Evolutionary conservation across 2,113 vertebrate species (phyloP).

Genomic region (Onychorhynchus coronatus): DNA sequence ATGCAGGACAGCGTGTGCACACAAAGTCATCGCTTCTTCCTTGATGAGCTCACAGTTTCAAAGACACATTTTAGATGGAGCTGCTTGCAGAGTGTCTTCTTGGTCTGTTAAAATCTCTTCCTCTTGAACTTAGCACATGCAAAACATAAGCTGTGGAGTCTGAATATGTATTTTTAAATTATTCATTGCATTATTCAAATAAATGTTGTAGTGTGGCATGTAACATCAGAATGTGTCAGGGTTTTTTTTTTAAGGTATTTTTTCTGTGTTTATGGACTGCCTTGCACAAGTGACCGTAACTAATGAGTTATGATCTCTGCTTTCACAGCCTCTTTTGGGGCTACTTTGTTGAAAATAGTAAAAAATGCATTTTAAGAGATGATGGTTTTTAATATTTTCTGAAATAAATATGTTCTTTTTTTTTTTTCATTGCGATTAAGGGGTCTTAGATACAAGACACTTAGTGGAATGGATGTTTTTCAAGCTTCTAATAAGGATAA

Average conservation of each 20-base stretch:
- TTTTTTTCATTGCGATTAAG: background rate
- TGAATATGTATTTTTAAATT: background rate
- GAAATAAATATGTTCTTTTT: background rate
- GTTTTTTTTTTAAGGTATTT: background rate
- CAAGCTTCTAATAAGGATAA: background rate
- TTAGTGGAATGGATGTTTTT: background rate
- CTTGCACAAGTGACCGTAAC: accelerated
- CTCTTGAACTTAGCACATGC: background rate
- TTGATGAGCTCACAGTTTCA: background rate
- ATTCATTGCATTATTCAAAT: background rate
- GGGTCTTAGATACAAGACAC: background rate
- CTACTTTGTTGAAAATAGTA: background rate
- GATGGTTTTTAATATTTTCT: background rate
- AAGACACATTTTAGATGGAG: background rate
- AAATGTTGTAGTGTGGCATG: background rate
- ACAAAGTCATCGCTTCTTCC: accelerated
- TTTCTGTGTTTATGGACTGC: background rate
- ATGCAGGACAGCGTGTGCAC: background rate
- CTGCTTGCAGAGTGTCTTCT: background rate
- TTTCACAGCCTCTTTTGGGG: background rate
- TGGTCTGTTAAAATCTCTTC: background rate
- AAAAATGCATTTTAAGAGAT: background rate
- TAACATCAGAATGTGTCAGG: background rate
- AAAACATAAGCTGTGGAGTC: background rate
- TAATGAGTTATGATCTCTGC: background rate